A percentile compares a stretch with the other conserved stretches of the same genome.
phyloP scores from a whole-genome alignment of 2,113 vertebrate genomes.

The Catharus bicknelli region DNA sequence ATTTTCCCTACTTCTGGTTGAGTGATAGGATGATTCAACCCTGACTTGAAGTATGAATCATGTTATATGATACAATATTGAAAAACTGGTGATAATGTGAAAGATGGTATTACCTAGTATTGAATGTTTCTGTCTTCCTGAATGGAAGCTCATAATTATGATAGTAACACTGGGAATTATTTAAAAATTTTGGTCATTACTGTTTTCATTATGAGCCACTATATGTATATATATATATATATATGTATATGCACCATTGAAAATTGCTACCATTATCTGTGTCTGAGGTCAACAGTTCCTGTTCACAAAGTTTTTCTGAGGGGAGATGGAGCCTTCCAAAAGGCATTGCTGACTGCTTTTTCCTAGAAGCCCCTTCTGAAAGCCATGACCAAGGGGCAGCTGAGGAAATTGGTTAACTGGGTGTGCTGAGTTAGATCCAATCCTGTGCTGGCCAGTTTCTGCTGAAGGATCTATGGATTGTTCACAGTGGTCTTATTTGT shows the following conservation, averaged over 20 bases:
- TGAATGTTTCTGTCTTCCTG: neutral
- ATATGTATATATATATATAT: neutral
- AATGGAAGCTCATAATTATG: neutral
- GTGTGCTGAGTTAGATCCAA: neutral
- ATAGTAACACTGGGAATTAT: neutral
- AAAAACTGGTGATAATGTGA: neutral
- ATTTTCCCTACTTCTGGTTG: neutral
- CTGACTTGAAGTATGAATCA: neutral
- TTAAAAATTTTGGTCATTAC: neutral
- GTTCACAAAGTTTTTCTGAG: neutral
- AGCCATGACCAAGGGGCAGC: rapidly evolving
- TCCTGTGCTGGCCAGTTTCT: neutral
- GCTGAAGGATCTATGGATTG: neutral
- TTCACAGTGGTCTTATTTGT: neutral
- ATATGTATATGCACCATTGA: no score
- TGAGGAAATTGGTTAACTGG: neutral
- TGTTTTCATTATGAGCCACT: neutral
- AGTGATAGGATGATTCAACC: neutral
- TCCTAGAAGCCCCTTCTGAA: neutral
- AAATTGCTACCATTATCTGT: neutral
- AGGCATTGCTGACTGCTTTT: neutral
- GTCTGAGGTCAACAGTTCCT: neutral
- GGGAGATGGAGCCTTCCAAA: neutral
- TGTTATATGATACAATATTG: neutral
- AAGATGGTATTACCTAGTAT: neutral